Evolutionary conservation across 2,113 vertebrate genomes (phyloP), one percentile per base, ranked within the genome.

Genomic region (Enhydra lutris): DNA sequence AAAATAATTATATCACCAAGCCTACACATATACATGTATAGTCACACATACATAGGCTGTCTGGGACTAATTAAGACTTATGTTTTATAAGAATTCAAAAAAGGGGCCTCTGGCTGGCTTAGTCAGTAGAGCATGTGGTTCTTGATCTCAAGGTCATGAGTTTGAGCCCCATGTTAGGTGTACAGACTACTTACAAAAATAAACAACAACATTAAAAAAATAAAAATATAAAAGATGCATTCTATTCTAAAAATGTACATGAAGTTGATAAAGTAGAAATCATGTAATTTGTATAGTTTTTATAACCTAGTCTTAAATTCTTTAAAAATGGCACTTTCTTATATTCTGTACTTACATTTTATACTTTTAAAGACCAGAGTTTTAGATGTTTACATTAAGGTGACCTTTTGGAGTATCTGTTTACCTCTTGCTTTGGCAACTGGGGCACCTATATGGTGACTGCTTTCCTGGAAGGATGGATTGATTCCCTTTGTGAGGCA

Each of bases 361-460:
- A 2, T 91, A 39, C 39, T 82, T 95, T 89, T 91, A 26, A 65
- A 92, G 47, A 80, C 5, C 91, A 52, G 4, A 29, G 6, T 91
- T 96, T 94, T 95, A 94, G 52, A 57, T 97, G 11, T 92, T 97
- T 94, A 81, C 0, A 12, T 55, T 90, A 95, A 96, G 76, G n/a
- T 93, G n/a, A 81, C 14, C 31, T 87, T 90, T 94, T 93, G 45
- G 24, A 47, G 34, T 94, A 24, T 9, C 47, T 93, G 81, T 87
- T 91, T 45, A 96, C 34, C 31, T 94, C 15, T 89, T 24, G 34
- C 34, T 95, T 88, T 88, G 76, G 14, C 8, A 91, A 23, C 39
- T n/a, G 18, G 52, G 11, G 7, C 7, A 67, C 26, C 7, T 81
- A 9, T 29, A 29, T 80, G 21, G 26, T 50, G 59, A 83, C 61